These are phyloP conservation scores for Reinhardtius hippoglossoides DNA, from an alignment of 2,113 vertebrate species.

Conservation along the genomic window DNA sequence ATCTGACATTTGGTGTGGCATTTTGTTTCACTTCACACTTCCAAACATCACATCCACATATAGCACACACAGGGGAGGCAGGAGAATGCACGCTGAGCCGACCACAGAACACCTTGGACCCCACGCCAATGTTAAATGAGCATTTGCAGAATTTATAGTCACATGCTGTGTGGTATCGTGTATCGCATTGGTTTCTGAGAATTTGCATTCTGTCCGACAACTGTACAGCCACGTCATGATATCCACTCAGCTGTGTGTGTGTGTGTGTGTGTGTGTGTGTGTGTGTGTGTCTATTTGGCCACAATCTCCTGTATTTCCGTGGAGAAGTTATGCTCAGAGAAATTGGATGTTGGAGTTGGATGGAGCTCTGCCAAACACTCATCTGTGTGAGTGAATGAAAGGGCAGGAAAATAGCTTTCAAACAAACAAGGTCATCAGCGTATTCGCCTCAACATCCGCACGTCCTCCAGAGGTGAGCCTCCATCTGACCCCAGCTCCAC, in stretches of 20 bases:
- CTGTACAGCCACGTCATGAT: neutral
- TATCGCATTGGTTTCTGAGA: slow-evolving; percentile 37
- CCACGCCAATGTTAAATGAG: slow-evolving; percentile 50
- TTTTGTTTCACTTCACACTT: slow-evolving; percentile 73
- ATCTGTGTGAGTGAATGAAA: slow-evolving; percentile 26
- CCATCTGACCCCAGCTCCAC: neutral
- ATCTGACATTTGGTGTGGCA: slow-evolving; percentile 81
- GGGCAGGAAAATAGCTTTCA: slow-evolving; percentile 15
- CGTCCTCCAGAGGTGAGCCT: slow-evolving; percentile 40
- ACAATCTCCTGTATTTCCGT: neutral
- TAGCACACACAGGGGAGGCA: slow-evolving; percentile 34
- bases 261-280: slow-evolving; percentile 2
- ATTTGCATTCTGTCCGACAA: slow-evolving; percentile 35
- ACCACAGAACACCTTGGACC: slow-evolving; percentile 52
- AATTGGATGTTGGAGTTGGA: slow-evolving; percentile 24
- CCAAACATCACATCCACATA: slow-evolving; percentile 50
- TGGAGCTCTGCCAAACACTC: slow-evolving; percentile 10
- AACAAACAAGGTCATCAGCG: slow-evolving; percentile 64
- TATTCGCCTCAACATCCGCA: slow-evolving; percentile 56
- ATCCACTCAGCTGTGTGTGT: slow-evolving; percentile 6
- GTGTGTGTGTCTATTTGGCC: slow-evolving; percentile 6
- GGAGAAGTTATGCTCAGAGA: neutral
- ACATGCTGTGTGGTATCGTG: slow-evolving; percentile 3
- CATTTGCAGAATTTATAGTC: slow-evolving; percentile 36
- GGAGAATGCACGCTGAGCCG: slow-evolving; percentile 14